Evolutionary conservation across 1,140 invertebrate genomes (phyloP).

Genomic region (Hycleus phaleratus): DNA sequence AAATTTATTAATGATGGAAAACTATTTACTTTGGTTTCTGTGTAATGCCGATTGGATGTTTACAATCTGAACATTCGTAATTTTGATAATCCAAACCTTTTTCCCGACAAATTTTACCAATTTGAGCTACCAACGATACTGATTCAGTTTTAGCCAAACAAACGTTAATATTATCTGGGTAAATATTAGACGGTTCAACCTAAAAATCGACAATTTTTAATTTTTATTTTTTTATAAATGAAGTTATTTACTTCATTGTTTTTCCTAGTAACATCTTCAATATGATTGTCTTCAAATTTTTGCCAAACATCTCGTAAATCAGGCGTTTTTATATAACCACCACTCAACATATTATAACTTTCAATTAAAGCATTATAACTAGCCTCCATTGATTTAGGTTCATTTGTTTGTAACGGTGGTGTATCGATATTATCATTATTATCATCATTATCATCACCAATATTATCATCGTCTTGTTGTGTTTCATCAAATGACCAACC

Average conservation of each 20-base stretch:
- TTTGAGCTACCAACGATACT: constrained; percentile 40
- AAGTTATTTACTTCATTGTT: constrained; percentile 1
- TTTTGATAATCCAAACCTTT: constrained; percentile 79
- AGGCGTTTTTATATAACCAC: constrained; percentile 46
- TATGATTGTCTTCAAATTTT: constrained; percentile 29
- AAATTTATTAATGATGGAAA: not conserved
- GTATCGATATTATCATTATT: not conserved
- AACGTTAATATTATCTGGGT: not conserved
- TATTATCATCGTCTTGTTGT: constrained; percentile 22
- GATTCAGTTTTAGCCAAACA: constrained; percentile 19
- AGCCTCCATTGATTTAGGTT: constrained; percentile 36
- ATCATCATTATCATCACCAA: constrained; percentile 20
- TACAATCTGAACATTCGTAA: constrained; percentile 77
- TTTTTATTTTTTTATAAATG: too few species aligned
- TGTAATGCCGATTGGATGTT: constrained; percentile 30
- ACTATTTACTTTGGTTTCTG: constrained; percentile 32
- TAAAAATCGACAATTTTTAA: not conserved
- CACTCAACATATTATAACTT: constrained; percentile 47
- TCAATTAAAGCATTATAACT: constrained; percentile 49
- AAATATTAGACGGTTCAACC: not conserved
- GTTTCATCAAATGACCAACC: constrained; percentile 63
- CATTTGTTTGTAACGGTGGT: constrained; percentile 5
- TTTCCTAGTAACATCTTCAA: not conserved
- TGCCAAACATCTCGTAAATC: constrained; percentile 53
- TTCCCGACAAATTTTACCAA: constrained; percentile 66